Percentiles rank a stretch among this genome's conserved stretches.
Evolutionary conservation across 2,113 vertebrate genomes (phyloP).

Genomic region (Rhizomys pruinosus): DNA sequence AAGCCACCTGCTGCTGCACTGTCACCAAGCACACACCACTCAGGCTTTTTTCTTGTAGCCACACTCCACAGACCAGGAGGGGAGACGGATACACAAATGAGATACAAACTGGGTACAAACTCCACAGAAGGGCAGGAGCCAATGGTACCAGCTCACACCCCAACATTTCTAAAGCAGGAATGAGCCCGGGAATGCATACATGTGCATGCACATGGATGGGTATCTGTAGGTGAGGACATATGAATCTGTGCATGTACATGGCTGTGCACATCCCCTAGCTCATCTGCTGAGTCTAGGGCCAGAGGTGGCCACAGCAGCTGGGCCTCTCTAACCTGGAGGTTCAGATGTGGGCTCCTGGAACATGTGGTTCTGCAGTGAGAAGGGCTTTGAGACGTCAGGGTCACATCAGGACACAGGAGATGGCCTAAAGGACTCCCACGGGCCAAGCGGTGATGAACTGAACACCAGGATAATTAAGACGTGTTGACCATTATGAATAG

Average conservation of each 20-base stretch:
- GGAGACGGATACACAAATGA: background rate
- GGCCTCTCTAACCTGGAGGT: background rate
- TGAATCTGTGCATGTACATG: background rate
- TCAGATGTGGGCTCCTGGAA: background rate
- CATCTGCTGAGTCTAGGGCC: background rate
- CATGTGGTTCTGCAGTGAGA: background rate
- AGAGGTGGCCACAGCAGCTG: background rate
- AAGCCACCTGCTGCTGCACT: fast-evolving
- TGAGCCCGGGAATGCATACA: background rate
- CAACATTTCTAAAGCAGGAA: background rate
- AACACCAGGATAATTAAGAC: background rate
- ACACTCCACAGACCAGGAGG: fast-evolving
- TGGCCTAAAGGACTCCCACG: background rate
- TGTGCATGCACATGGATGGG: background rate
- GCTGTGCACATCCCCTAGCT: background rate
- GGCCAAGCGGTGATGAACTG: background rate
- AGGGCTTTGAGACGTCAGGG: background rate
- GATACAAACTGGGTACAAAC: too few species aligned
- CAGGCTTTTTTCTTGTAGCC: background rate
- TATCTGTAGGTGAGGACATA: too few species aligned
- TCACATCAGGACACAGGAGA: background rate
- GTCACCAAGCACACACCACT: background rate
- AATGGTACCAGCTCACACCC: background rate
- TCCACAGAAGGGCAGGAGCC: background rate
- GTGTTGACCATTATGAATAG: background rate